phyloP scores from a whole-genome alignment of 2,797 vertebrate genomes.

The Poecilia velifera region DNA sequence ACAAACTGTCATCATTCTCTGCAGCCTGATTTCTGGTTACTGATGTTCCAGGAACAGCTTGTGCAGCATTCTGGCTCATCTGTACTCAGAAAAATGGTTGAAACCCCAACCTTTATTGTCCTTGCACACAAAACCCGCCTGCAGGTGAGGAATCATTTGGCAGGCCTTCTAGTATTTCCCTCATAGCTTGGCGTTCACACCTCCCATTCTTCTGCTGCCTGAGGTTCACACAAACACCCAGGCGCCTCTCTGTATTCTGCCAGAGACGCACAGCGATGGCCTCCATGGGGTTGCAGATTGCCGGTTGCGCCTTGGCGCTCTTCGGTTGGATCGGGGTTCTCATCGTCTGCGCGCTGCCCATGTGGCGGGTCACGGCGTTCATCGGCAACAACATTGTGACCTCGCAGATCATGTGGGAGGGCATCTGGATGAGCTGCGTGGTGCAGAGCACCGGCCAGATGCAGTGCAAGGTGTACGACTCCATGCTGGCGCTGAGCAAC shows the following conservation, averaged over 20 bases:
- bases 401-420: constrained; percentile 79
- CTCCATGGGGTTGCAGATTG: constrained; percentile 74
- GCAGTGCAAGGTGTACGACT: constrained; percentile 82
- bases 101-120: constrained; percentile 50
- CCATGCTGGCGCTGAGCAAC: constrained; percentile 69
- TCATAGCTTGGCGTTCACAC: constrained; percentile 35
- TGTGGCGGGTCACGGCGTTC: constrained; percentile 79
- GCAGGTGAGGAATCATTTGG: constrained; percentile 51
- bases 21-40: neutral
- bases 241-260: constrained; percentile 2
- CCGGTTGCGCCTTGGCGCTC: constrained; percentile 63
- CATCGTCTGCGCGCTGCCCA: constrained; percentile 65
- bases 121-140: constrained; percentile 59
- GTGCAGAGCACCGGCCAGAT: constrained; percentile 82
- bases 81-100: constrained; percentile 11
- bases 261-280: constrained; percentile 60
- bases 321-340: constrained; percentile 78
- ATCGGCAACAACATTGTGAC: constrained; percentile 79
- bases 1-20: neutral
- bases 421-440: constrained; percentile 82
- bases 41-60: constrained; percentile 24
- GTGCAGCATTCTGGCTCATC: constrained; percentile 16
- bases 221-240: constrained; percentile 24
- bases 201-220: constrained; percentile 44
- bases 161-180: constrained; percentile 22